Conservation (phyloP, 2,888 invertebrate species). For the Sarcophaga variegata region DNA sequence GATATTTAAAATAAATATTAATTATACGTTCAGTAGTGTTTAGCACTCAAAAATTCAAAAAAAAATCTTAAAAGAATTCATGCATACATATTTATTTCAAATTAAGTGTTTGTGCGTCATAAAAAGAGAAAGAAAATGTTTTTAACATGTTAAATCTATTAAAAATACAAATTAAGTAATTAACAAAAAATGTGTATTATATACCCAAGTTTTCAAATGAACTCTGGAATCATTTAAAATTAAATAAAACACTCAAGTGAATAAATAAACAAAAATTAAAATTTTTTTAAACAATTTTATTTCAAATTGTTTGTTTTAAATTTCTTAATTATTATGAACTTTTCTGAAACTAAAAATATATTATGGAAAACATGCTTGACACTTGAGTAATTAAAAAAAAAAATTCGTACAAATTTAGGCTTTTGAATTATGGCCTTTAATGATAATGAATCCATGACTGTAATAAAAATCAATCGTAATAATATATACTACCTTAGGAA, state of each 20-base stretch:
- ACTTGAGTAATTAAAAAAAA: background rate
- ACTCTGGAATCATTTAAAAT: background rate
- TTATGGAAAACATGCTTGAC: background rate
- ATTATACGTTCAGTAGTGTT: conserved; percentile 29
- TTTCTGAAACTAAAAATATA: too few species aligned
- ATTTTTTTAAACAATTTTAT: background rate
- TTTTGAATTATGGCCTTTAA: background rate
- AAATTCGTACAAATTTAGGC: too few species aligned
- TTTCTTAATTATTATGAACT: too few species aligned
- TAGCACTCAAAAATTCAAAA: background rate
- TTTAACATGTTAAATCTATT: background rate
- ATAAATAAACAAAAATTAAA: background rate
- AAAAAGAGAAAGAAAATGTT: background rate
- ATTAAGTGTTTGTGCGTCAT: conserved; percentile 9
- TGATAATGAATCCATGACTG: background rate
- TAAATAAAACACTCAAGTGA: background rate
- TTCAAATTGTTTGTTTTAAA: background rate
- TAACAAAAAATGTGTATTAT: background rate
- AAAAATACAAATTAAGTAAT: background rate
- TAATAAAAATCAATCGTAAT: background rate
- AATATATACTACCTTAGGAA: background rate
- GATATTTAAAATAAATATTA: conserved; percentile 37
- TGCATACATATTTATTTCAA: background rate
- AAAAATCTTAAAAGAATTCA: background rate
- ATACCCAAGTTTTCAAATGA: background rate